A percentile compares a stretch with the other conserved stretches of the same genome.
Evolutionary conservation across 1,140 invertebrate genomes (phyloP).

Genomic region (Zaprionus kolodkinae): DNA sequence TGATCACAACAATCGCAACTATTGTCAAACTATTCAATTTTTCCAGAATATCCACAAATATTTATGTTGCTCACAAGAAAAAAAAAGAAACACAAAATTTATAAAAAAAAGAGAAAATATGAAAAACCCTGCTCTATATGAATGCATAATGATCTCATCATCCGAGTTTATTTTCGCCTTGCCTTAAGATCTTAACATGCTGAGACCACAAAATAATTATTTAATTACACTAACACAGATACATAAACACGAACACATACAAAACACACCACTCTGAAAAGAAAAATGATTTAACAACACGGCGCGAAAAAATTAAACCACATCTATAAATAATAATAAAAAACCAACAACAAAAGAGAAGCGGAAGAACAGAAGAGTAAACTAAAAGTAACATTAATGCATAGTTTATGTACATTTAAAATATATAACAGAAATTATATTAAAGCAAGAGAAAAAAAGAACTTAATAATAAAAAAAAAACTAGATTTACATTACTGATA

Average conservation of each 20-base stretch:
- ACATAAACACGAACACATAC: conserved; percentile 20
- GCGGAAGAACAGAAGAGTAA: conserved; percentile 35
- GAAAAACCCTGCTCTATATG: conserved; percentile 62
- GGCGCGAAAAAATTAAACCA: conserved; percentile 66
- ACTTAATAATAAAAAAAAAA: conserved; percentile 70
- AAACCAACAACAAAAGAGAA: conserved; percentile 23
- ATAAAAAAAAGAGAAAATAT: background rate
- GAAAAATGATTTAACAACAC: conserved; percentile 56
- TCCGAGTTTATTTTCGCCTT: conserved; percentile 84
- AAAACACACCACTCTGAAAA: conserved; percentile 16
- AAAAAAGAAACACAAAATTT: background rate
- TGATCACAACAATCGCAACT: conserved; percentile 16
- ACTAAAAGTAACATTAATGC: conserved; percentile 70
- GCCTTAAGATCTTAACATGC: conserved; percentile 60
- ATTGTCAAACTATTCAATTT: conserved; percentile 43
- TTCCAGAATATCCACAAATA: background rate
- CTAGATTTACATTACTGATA: conserved; percentile 72
- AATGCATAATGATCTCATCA: conserved; percentile 83
- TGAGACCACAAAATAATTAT: conserved; percentile 50
- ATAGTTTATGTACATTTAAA: conserved; percentile 82
- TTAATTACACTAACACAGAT: conserved; percentile 17
- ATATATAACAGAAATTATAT: conserved; percentile 76
- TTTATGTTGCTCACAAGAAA: conserved; percentile 61
- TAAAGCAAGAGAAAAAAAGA: conserved; percentile 54
- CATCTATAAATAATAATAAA: conserved; percentile 71